Conservation (phyloP, 2,888 invertebrate genomes). For the Choreutis nemorana region DNA sequence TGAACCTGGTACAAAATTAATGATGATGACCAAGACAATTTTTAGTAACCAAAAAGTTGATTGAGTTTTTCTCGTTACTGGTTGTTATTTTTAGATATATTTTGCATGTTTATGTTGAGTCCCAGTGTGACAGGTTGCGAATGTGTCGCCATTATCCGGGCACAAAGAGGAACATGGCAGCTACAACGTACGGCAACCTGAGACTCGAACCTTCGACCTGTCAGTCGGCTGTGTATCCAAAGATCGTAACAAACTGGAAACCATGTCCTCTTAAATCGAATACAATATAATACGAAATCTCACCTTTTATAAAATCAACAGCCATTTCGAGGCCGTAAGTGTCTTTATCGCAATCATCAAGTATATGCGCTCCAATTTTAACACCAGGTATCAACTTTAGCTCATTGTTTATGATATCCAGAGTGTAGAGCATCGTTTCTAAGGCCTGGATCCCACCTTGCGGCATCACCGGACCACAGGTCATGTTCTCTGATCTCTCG, state of each 20-base stretch:
- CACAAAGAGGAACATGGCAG: too few species aligned
- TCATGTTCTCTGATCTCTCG: slow-evolving; percentile 85
- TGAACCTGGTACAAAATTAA: slow-evolving; percentile 74
- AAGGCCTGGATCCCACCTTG: slow-evolving; percentile 90
- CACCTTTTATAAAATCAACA: slow-evolving; percentile 96
- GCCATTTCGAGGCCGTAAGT: slow-evolving; percentile 96
- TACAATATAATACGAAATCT: too few species aligned
- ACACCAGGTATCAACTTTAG: slow-evolving; percentile 77
- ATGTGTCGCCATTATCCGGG: too few species aligned
- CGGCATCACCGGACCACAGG: slow-evolving; percentile 94
- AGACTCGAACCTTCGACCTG: too few species aligned
- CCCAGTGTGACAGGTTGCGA: too few species aligned
- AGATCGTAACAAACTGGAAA: too few species aligned
- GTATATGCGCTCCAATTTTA: slow-evolving; percentile 83
- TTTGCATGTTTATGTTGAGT: too few species aligned
- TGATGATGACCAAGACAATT: not conserved
- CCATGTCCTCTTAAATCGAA: too few species aligned
- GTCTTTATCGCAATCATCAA: slow-evolving; percentile 96
- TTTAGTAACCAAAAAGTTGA: not conserved
- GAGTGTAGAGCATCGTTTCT: slow-evolving; percentile 91
- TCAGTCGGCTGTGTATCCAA: too few species aligned
- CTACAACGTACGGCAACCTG: too few species aligned
- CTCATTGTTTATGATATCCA: slow-evolving; percentile 79
- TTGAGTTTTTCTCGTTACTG: too few species aligned
- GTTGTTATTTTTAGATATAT: too few species aligned